Base-by-base conservation (phyloP, 37 sponge, comb jelly and placozoan genomes). In the Haliclona indistincta region DNA sequence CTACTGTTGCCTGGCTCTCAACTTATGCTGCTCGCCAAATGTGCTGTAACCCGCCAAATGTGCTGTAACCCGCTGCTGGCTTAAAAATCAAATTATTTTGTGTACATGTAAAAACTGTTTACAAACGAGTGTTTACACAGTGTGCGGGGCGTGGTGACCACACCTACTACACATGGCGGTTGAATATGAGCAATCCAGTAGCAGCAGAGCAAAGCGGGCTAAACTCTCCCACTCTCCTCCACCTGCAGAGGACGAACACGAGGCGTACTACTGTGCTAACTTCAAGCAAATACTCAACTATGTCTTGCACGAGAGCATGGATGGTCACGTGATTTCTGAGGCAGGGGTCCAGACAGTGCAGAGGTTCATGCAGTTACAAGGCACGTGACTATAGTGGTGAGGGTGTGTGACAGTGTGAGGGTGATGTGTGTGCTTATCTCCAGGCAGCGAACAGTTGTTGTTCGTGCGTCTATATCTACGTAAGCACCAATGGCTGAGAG, bases 391-490 rank as follows among this genome's bases (percentile, higher is more conserved):
- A 39, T 43, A 39, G 34, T 35, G 34, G 44, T 40, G 45, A 28
- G 49, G 23, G 25, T 15, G 49, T 4, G 4, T 69, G 49, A 25
- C 40, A 38, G 70, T 43, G 70, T 69, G 6, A 2, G 49, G 23
- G 6, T 11, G 45, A 40, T 19, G 43, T 66, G 7, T 11, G 7
- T 13, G 11, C 38, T 6, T 36, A 36, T 10, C 40, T 66, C 4
- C 17, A 47, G 2, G 38, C 6, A 49, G 34, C 17, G 37, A 10
- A 47, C 90, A 90, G 41, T 85, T 75, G 81, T 44, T 90, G 38
- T 90, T 80, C 54, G 85, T 90, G 5, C 54, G 85, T 17, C 61
- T 90, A 63, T 90, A 76, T 63, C 77, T 90, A n/a, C 53, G 90
- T 7, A 84, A 90, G 53, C 90, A 76, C 36, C 76, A 71, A 20